Evolutionary conservation across 2,113 vertebrate genomes (phyloP).

Genomic region (Chinchilla lanigera): DNA sequence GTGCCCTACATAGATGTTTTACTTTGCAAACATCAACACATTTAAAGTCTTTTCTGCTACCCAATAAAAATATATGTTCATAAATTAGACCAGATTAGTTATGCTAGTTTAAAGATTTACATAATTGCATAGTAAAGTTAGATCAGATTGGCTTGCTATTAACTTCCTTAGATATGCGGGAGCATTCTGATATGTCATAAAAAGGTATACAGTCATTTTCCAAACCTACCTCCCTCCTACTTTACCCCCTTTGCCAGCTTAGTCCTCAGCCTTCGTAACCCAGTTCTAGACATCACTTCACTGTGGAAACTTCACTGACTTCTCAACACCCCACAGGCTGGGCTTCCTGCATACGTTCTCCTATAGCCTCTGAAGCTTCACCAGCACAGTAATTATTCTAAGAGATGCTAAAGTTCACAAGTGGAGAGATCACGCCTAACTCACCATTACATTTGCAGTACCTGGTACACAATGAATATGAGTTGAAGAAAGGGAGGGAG

Average conservation of each 20-base stretch:
- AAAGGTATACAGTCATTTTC: neutral
- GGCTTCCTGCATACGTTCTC: neutral
- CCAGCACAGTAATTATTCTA: neutral
- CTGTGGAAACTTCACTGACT: neutral
- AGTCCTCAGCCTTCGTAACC: neutral
- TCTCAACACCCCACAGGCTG: neutral
- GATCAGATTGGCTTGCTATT: slow-evolving; percentile 5
- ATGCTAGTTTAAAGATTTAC: slow-evolving; percentile 1
- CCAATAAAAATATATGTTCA: slow-evolving; percentile 1
- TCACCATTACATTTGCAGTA: neutral
- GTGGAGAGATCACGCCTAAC: neutral
- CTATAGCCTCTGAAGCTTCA: neutral
- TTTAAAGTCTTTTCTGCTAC: slow-evolving; percentile 2
- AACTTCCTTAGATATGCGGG: neutral
- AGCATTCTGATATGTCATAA: neutral
- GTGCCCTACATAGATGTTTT: slow-evolving; percentile 49
- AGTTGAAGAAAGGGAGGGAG: neutral
- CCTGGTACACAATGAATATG: neutral
- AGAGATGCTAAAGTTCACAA: neutral
- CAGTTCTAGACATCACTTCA: neutral
- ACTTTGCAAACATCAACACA: neutral
- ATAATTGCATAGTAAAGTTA: slow-evolving; percentile 50
- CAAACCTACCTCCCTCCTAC: neutral
- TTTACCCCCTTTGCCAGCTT: neutral
- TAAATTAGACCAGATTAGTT: slow-evolving; percentile 24